Percentiles rank a stretch among this genome's conserved stretches.
Conservation (phyloP, 1,140 invertebrate species). For the Anagrus nilaparvatae region DNA sequence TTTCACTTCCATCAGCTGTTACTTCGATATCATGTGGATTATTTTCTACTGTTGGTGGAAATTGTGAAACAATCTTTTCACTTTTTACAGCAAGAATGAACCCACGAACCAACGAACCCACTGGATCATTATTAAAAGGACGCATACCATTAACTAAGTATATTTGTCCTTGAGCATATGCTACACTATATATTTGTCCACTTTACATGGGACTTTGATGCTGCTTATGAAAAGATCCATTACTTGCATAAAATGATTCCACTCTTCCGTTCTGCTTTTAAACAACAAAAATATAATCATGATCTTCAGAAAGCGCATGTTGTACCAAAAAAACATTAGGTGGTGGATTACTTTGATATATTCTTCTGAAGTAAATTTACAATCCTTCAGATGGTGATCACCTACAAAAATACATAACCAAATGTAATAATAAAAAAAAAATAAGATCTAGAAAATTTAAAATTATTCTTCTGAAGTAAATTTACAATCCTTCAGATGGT, state of each 20-base stretch:
- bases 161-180: slow-evolving; percentile 47
- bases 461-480: slow-evolving; percentile 13
- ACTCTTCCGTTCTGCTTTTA: slow-evolving; percentile 87
- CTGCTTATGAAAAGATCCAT: slow-evolving; percentile 52
- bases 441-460: slow-evolving; percentile 38
- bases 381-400: slow-evolving; percentile 13
- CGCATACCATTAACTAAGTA: slow-evolving; percentile 35
- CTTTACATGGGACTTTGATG: slow-evolving; percentile 52
- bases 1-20: slow-evolving; percentile 50
- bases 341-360: slow-evolving; percentile 25
- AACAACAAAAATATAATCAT: slow-evolving; percentile 70
- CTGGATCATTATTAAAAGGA: slow-evolving; percentile 6
- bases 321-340: slow-evolving; percentile 62
- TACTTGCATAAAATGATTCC: slow-evolving; percentile 59
- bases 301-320: slow-evolving; percentile 71
- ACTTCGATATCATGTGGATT: slow-evolving; percentile 70
- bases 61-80: slow-evolving; percentile 48
- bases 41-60: slow-evolving; percentile 46
- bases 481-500: slow-evolving; percentile 13
- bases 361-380: slow-evolving; percentile 12
- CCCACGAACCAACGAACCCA: slow-evolving; percentile 51
- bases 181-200: slow-evolving; percentile 56
- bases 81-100: slow-evolving; percentile 56
- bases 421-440: slow-evolving; percentile 69
- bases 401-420: too few relatives aligned